Percentiles rank a stretch among this genome's conserved stretches.
Conservation (phyloP, 2,113 vertebrate species). For the Ageneiosus marmoratus region DNA sequence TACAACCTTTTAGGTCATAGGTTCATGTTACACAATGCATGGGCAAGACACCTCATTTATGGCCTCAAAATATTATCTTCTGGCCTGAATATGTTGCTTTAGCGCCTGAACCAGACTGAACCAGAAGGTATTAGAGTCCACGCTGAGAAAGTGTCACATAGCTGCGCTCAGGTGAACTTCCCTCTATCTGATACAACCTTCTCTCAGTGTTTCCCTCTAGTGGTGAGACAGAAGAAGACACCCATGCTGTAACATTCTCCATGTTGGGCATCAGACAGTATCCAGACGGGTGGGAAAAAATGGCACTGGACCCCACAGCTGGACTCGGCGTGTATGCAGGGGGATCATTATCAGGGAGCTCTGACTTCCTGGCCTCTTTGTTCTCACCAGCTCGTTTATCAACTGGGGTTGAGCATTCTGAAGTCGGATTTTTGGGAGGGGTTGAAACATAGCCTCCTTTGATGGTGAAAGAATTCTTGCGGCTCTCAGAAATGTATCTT, state of each 20-base stretch:
- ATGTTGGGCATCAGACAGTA: conserved; percentile 50
- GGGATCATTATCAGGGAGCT: conserved; percentile 12
- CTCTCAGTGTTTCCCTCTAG: background rate
- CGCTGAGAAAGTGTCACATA: conserved; percentile 33
- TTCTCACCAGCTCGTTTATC: background rate
- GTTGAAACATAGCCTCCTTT: conserved; percentile 36
- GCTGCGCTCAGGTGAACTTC: background rate
- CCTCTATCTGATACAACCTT: background rate
- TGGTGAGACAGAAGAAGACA: background rate
- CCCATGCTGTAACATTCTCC: conserved; percentile 6
- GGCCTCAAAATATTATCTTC: background rate
- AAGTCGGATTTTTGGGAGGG: background rate
- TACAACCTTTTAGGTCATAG: background rate
- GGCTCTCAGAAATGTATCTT: background rate
- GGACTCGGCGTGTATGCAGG: conserved; percentile 36
- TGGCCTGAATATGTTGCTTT: background rate
- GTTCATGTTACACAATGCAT: background rate
- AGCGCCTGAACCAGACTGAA: background rate
- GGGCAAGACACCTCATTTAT: background rate
- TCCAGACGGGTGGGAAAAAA: conserved; percentile 41
- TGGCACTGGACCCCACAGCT: background rate
- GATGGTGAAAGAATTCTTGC: background rate
- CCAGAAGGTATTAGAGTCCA: background rate
- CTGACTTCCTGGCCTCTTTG: background rate
- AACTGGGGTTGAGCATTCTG: background rate